Evolutionary conservation across 2,113 vertebrate genomes (phyloP), one percentile per base, ranked within the genome.

Genomic region (Lycaon pictus): DNA sequence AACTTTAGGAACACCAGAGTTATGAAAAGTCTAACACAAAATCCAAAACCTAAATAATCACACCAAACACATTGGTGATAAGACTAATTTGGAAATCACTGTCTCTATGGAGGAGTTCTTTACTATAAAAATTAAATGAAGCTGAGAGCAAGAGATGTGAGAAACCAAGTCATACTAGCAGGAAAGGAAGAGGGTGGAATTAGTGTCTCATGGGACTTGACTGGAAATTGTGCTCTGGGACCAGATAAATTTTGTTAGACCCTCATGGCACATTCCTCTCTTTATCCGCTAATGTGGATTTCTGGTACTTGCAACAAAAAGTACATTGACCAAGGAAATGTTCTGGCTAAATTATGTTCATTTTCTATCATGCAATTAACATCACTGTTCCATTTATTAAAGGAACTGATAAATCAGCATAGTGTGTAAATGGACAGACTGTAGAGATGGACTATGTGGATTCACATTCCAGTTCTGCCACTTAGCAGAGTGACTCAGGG

Each of bases 361-460:
- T 84, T 86, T 77, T 71, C 53, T 96, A n/a, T 15, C 29, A 67
- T 17, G 7, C 2, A 17, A 25, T 55, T 67, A 63, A 60, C 25
- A 43, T 63, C 16, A 5, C 25, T 48, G 3, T 51, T 29, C 35
- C 85, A 27, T 88, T 51, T 87, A 15, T 51, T 56, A 32, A 60
- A 88, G 37, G 4, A 95, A 55, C 5, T 63, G 37, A 58, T 55
- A 9, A 32, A 53, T 58, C 29, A 53, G 12, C 11, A 35, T 7
- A 71, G 3, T 87, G 6, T 32, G 9, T 17, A 48, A 29, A 20
- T 80, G 2, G 2, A 58, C 15, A 35, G 15, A 58, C 3, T 13
- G 0, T 0, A 22, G 51, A 84, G 7, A 23, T 0, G 13, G 4
- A 53, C n/a, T 15, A 19, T 2, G 2, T 13, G 1, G 13, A 43